These are phyloP conservation scores for Trachemys scripta DNA, from an alignment of 2,113 vertebrate species.

Conservation along the genomic window DNA sequence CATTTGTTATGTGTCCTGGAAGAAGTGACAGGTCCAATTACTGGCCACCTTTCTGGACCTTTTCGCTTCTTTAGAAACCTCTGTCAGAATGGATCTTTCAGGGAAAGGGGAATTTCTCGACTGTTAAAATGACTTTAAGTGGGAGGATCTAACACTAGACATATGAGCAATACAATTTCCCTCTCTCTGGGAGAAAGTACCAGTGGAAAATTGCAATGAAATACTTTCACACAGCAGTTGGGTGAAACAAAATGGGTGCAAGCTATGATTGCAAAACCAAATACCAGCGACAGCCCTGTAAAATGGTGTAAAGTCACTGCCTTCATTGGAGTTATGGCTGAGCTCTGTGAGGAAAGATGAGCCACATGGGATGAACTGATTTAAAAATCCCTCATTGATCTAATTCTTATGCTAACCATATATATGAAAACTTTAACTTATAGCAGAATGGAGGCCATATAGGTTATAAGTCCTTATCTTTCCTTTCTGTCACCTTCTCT, in stretches of 20 bases:
- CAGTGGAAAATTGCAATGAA: background rate
- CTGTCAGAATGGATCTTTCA: background rate
- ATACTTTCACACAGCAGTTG: background rate
- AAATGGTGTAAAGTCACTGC: background rate
- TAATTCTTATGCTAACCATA: background rate
- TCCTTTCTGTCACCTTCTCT: background rate
- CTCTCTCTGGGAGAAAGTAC: background rate
- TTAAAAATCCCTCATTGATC: background rate
- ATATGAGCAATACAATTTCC: background rate
- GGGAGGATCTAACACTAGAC: background rate
- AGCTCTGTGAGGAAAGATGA: background rate
- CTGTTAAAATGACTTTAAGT: background rate
- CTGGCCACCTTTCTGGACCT: background rate
- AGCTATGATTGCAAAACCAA: background rate
- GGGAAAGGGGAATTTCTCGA: background rate
- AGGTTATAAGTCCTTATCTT: background rate
- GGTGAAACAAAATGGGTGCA: background rate
- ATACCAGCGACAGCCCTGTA: background rate
- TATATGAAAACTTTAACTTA: background rate
- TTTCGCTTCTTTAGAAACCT: background rate
- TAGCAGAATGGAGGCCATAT: too few species aligned
- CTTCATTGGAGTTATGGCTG: background rate
- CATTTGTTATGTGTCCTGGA: background rate
- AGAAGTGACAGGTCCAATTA: background rate
- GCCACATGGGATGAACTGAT: background rate